phyloP scores from a whole-genome alignment of 2,113 vertebrate species.

The Acanthisitta chloris region DNA sequence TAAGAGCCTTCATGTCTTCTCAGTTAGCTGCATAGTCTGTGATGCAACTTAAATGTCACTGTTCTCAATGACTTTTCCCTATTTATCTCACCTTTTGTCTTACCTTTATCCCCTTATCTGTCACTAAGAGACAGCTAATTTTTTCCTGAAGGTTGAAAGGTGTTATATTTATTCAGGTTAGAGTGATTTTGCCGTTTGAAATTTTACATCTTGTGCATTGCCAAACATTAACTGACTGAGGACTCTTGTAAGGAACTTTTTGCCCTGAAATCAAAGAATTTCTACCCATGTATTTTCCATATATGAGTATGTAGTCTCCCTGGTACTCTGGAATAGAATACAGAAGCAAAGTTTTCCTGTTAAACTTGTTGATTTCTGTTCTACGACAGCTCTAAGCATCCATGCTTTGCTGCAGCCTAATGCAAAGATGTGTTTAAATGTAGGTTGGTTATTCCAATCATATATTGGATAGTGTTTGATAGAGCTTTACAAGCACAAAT shows the following conservation, averaged over 20 bases:
- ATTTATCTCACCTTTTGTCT: neutral
- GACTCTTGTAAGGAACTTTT: neutral
- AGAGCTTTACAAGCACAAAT: slow-evolving; percentile 1
- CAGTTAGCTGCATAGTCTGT: neutral
- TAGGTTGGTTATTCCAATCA: neutral
- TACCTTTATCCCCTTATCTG: neutral
- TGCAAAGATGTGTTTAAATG: neutral
- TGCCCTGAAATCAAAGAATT: neutral
- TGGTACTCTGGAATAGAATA: neutral
- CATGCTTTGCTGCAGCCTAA: neutral
- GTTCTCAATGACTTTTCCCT: rapidly evolving
- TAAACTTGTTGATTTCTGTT: neutral
- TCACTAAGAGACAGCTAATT: neutral
- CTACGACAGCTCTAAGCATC: neutral
- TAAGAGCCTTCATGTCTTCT: neutral
- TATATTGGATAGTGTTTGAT: neutral
- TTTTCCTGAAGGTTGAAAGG: neutral
- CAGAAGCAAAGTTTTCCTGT: neutral
- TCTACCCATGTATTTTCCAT: neutral
- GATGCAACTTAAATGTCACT: neutral
- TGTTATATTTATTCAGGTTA: neutral
- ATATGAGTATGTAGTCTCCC: neutral
- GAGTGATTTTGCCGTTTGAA: neutral
- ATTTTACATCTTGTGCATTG: neutral
- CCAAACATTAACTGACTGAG: neutral